phyloP scores from a whole-genome alignment of 2,797 vertebrate species.

The Natrix natrix region DNA sequence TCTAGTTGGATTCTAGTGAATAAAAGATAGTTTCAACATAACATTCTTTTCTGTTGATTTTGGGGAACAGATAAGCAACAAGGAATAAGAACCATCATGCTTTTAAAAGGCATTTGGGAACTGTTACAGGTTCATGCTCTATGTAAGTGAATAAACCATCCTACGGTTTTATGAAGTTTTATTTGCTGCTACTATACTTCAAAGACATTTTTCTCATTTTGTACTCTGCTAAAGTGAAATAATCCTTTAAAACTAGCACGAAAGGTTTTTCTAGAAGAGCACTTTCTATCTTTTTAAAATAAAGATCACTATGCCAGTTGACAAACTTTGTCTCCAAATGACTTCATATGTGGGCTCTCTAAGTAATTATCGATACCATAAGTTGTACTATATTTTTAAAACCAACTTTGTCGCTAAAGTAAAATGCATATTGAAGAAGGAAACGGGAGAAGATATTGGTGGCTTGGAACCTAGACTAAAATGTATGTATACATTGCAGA shows the following conservation, averaged over 20 bases:
- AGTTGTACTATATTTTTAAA: neutral
- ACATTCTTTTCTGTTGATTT: neutral
- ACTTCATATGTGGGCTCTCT: neutral
- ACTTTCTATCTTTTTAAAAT: neutral
- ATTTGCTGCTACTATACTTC: neutral
- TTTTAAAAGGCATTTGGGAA: neutral
- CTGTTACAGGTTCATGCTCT: neutral
- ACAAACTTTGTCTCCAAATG: neutral
- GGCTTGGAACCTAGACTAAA: neutral
- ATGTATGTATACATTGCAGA: neutral
- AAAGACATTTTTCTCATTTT: conserved; percentile 3
- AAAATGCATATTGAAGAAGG: neutral
- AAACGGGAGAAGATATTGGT: neutral
- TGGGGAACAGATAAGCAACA: neutral
- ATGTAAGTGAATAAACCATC: neutral
- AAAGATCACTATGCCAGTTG: neutral
- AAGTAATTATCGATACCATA: neutral
- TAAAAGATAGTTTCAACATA: neutral
- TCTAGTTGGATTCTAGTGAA: neutral
- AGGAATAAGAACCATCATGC: neutral
- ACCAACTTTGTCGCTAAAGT: neutral
- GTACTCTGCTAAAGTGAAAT: neutral
- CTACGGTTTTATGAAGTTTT: neutral
- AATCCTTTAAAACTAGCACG: conserved; percentile 10
- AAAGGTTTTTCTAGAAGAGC: conserved; percentile 19